Conservation (phyloP, 2,797 vertebrate species). For the Poeciliopsis infans region DNA sequence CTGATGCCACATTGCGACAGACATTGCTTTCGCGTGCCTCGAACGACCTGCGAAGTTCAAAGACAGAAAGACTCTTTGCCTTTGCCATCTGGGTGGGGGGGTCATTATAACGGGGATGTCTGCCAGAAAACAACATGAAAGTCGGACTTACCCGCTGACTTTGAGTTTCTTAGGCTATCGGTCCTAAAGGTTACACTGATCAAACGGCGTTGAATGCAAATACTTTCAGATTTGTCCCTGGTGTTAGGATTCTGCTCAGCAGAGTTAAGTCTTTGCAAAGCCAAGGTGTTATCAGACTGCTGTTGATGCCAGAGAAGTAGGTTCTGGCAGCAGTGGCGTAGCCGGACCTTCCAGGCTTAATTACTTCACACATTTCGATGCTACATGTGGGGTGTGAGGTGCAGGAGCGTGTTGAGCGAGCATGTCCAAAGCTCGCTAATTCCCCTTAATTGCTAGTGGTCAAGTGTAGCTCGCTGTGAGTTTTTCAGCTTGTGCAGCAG, state of each 20-base stretch:
- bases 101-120: background rate
- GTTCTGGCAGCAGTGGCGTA: background rate
- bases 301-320: background rate
- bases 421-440: constrained; percentile 46
- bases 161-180: background rate
- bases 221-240: background rate
- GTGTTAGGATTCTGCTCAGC: background rate
- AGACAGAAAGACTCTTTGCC: background rate
- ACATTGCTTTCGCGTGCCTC: background rate
- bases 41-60: background rate
- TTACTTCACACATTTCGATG: constrained; percentile 1
- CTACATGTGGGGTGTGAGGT: background rate
- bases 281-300: background rate
- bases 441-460: constrained; percentile 30
- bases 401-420: background rate
- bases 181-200: background rate
- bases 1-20: background rate
- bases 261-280: background rate
- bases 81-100: background rate
- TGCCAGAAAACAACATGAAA: background rate
- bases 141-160: background rate
- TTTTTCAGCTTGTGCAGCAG: constrained; percentile 34
- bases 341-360: background rate
- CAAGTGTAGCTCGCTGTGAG: constrained; percentile 50
- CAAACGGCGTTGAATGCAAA: background rate